phyloP scores from a whole-genome alignment of 2,888 invertebrate genomes.

The Frankliniella fusca region DNA sequence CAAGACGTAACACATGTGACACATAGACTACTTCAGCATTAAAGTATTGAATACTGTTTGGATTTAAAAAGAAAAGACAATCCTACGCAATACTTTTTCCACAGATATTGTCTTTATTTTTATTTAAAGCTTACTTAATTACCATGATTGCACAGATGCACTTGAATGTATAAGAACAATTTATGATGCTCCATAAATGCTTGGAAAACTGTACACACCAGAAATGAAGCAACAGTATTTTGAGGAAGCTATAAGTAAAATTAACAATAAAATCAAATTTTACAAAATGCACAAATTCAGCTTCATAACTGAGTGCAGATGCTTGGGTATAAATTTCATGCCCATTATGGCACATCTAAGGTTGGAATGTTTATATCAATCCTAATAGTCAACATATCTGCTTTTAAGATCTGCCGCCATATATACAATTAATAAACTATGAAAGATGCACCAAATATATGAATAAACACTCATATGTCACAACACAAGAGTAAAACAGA shows the following conservation, averaged over 20 bases:
- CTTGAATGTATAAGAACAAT: not conserved
- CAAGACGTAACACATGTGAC: not conserved
- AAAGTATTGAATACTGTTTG: constrained; percentile 15
- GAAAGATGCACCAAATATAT: constrained; percentile 23
- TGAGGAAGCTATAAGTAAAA: not conserved
- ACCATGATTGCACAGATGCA: constrained; percentile 10
- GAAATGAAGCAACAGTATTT: not conserved
- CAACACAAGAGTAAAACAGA: constrained; percentile 22
- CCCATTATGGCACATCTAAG: constrained; percentile 11
- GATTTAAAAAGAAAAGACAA: constrained; percentile 11
- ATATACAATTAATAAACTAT: constrained; percentile 18
- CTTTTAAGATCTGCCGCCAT: constrained; percentile 21
- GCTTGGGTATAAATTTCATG: constrained; percentile 4
- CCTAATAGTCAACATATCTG: constrained; percentile 20
- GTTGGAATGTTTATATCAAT: constrained; percentile 18
- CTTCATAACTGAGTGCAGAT: not conserved
- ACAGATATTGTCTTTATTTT: constrained; percentile 17
- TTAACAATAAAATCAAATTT: not conserved
- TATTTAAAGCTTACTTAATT: constrained; percentile 20
- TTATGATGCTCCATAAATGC: not conserved
- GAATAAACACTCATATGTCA: constrained; percentile 7
- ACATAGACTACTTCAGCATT: constrained; percentile 2
- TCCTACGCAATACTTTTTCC: not conserved
- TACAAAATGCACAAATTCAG: not conserved
- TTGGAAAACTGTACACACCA: not conserved